Base-by-base conservation (phyloP, 2,888 invertebrate genomes). In the Girardia tigrina region DNA sequence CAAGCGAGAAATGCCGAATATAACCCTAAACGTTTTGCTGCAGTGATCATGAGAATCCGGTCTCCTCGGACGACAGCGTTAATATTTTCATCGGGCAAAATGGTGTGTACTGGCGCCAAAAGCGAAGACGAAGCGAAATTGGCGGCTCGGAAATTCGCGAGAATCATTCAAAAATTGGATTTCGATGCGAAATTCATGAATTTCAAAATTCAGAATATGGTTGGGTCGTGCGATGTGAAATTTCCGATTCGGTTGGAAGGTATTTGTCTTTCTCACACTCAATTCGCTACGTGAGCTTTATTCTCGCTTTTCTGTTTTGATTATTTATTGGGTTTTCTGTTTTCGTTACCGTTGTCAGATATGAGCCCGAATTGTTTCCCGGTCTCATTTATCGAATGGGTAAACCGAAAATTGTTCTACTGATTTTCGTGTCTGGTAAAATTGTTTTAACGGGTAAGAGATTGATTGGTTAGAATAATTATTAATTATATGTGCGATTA, bases 341-440 rank as follows among this genome's bases (percentile, higher is more conserved):
- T 71, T 26, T 8, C 12, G 8, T 26, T 4, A 6, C 27, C 16
- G 71, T 42, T 82, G 82, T 70, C 81, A 91, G 91, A 74, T 98
- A 98, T 82, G 98, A 98, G 84, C 97, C 98, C 0, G 98, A 98
- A 85, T 86, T 98, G 75, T 98, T 98, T 85, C 95, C 98, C 6
- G 98, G 97, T n/a, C 87, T 98, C 29, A 93, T 98, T 76, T 98
- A 98, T 84, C 88, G 97, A 80, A 92, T 98, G 92, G 91, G 97
- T 56, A 90, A 92, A 81, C 97, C 97, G 0, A 88, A 93, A 79
- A 90, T 98, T 79, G 97, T 97, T 1, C 86, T 98, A 78, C 86
- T 99, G 14, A 95, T 99, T 84, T 99, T 99, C 86, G 97, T 98
- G 0, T 97, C 95, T 84, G 98, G 98, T 75, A 99, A 98, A 88